phyloP scores from a whole-genome alignment of 1,140 invertebrate species.

The Drosophila tropicalis region DNA sequence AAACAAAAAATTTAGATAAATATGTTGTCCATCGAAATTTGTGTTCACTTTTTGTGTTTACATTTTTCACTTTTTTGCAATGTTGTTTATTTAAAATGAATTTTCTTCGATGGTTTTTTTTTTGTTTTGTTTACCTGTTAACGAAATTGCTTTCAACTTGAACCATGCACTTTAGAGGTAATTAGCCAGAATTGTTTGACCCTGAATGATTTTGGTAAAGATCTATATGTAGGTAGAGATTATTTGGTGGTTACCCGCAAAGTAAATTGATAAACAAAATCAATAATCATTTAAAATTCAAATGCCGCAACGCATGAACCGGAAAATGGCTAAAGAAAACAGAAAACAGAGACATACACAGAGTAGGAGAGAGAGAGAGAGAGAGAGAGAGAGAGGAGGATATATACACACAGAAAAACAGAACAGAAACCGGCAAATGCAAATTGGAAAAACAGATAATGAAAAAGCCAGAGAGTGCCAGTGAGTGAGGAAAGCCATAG shows the following conservation, averaged over 20 bases:
- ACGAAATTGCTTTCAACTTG: slow-evolving; percentile 1
- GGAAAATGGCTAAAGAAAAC: slow-evolving; percentile 59
- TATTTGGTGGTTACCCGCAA: slow-evolving; percentile 13
- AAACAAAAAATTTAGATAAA: neutral
- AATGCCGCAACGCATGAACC: slow-evolving; percentile 75
- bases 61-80: neutral
- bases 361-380: neutral
- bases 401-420: slow-evolving; percentile 27
- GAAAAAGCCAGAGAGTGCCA: slow-evolving; percentile 51
- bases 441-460: slow-evolving; percentile 80
- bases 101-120: neutral
- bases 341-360: neutral
- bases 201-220: slow-evolving; percentile 12
- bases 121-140: neutral
- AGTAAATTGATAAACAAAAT: slow-evolving; percentile 52
- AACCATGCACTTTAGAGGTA: slow-evolving; percentile 25
- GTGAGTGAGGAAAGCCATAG: slow-evolving; percentile 32
- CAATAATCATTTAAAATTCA: slow-evolving; percentile 80
- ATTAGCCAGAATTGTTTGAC: slow-evolving; percentile 16
- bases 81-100: slow-evolving; percentile 7
- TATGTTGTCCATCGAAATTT: neutral
- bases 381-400: slow-evolving; percentile 6
- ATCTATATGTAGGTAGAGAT: neutral
- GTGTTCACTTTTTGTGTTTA: neutral
- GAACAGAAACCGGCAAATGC: slow-evolving; percentile 61